Evolutionary conservation across 37 sponge, comb jelly and placozoan genomes (phyloP), one percentile per base, ranked within the genome.

Genomic region (Beroe forskalii): DNA sequence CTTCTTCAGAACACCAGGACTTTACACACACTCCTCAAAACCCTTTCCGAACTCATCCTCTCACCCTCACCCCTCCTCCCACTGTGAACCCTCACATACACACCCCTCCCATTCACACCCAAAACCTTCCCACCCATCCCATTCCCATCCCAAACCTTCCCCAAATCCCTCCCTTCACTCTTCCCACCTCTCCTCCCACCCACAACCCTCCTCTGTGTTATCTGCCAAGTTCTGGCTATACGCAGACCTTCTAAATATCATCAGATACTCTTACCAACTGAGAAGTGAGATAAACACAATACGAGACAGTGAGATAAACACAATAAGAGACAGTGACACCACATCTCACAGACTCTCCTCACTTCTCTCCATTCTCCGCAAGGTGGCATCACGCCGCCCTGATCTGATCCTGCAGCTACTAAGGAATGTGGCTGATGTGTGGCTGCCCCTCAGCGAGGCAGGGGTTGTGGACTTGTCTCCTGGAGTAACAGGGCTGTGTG

Each of bases 171-270:
- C 2, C 39, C 9, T 72, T 33, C 24, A 44, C 40, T 48, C 12
- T 20, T 23, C 19, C 28, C 2, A 17, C 4, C 27, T 43, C 43
- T 1, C 27, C 40, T 41, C 44, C 35, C 25, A 23, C 30, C 6
- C 12, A 48, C 12, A 48, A 6, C 55, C 55, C 12, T n/a, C n/a
- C n/a, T n/a, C n/a, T n/a, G 12, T 48, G 12, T 12, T 48, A 6
- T 80, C 86, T 8, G n/a, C 40, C 3, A 80, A 80, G 20, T 24
- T 80, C 48, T 80, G 86, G 86, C 27, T 80, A 3, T 80, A 80
- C 86, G 44, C 55, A 4, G 86, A 80, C 86, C 9, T 80, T 4
- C 28, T 80, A 14, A 80, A 41, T 37, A 41, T 80, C n/a, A 41
- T 80, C 55, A 41, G 86, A 22, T 32, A 33, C 17, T 42, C 6